phyloP scores from a whole-genome alignment of 2,888 invertebrate species.

The Priocnemis perturbator region DNA sequence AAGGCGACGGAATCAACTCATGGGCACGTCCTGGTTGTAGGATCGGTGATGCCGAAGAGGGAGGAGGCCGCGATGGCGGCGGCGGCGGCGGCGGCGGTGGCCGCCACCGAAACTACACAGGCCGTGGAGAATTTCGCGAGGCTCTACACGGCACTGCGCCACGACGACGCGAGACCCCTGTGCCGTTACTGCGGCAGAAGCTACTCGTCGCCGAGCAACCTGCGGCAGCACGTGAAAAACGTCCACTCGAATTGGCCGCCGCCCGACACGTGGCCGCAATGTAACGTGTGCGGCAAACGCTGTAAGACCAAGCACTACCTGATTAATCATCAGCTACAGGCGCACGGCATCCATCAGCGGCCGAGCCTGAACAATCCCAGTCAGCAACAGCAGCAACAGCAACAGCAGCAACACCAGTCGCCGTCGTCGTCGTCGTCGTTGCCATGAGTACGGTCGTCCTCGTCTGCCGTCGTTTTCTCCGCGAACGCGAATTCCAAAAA shows the following conservation, averaged over 20 bases:
- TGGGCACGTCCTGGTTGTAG: constrained; percentile 75
- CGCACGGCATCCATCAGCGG: constrained; percentile 84
- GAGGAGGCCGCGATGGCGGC: constrained; percentile 68
- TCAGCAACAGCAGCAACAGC: constrained; percentile 45
- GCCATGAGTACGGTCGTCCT: constrained; percentile 60
- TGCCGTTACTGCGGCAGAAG: constrained; percentile 84
- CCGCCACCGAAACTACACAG: constrained; percentile 63
- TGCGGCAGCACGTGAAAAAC: constrained; percentile 86
- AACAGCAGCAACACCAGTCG: constrained; percentile 42
- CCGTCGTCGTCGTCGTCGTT: constrained; percentile 51
- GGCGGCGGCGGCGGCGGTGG: constrained; percentile 48
- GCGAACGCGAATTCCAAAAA: constrained; percentile 16
- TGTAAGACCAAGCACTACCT: constrained; percentile 87
- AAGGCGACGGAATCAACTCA: constrained; percentile 60
- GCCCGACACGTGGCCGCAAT: constrained; percentile 84
- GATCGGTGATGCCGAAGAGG: constrained; percentile 73
- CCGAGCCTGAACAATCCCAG: constrained; percentile 75
- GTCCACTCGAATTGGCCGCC: constrained; percentile 83
- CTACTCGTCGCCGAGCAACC: constrained; percentile 85
- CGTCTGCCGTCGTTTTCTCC: constrained; percentile 26
- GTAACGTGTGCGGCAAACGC: constrained; percentile 84
- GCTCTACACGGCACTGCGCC: constrained; percentile 71
- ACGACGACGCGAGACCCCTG: constrained; percentile 78
- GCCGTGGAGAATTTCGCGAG: constrained; percentile 72
- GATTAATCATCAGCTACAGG: constrained; percentile 86